phyloP scores from a whole-genome alignment of 1,140 invertebrate genomes.

The Drosophila novamexicana region DNA sequence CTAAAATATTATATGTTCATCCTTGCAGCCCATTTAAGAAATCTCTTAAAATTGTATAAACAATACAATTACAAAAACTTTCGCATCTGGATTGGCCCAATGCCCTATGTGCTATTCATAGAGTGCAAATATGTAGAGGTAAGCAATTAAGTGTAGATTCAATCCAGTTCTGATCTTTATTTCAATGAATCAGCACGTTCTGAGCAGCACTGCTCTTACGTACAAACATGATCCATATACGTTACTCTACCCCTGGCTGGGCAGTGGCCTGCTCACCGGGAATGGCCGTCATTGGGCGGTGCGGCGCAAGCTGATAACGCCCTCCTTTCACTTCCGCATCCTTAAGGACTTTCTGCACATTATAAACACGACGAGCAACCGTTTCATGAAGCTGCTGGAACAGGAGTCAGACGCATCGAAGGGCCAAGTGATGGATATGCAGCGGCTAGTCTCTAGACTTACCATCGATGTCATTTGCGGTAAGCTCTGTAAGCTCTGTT shows the following conservation, averaged over 20 bases:
- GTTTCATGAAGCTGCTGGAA: slow-evolving; percentile 86
- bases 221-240: slow-evolving; percentile 70
- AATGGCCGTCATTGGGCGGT: slow-evolving; percentile 57
- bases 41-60: slow-evolving; percentile 20
- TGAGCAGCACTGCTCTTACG: slow-evolving; percentile 43
- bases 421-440: slow-evolving; percentile 48
- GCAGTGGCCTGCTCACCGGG: slow-evolving; percentile 79
- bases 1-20: neutral
- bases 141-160: neutral
- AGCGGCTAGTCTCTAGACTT: slow-evolving; percentile 33
- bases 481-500: neutral
- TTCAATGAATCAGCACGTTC: slow-evolving; percentile 23
- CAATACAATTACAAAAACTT: slow-evolving; percentile 36
- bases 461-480: slow-evolving; percentile 66
- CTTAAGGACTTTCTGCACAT: slow-evolving; percentile 89
- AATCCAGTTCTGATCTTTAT: neutral
- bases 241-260: slow-evolving; percentile 83
- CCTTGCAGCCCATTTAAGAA: slow-evolving; percentile 34
- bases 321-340: slow-evolving; percentile 93
- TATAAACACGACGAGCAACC: slow-evolving; percentile 88
- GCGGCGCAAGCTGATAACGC: slow-evolving; percentile 86
- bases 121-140: slow-evolving; percentile 51
- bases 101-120: slow-evolving; percentile 33
- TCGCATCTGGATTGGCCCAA: slow-evolving; percentile 30
- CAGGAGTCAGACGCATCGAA: slow-evolving; percentile 7